phyloP scores from a whole-genome alignment of 2,797 vertebrate genomes.

The Rhinatrema bivittatum region DNA sequence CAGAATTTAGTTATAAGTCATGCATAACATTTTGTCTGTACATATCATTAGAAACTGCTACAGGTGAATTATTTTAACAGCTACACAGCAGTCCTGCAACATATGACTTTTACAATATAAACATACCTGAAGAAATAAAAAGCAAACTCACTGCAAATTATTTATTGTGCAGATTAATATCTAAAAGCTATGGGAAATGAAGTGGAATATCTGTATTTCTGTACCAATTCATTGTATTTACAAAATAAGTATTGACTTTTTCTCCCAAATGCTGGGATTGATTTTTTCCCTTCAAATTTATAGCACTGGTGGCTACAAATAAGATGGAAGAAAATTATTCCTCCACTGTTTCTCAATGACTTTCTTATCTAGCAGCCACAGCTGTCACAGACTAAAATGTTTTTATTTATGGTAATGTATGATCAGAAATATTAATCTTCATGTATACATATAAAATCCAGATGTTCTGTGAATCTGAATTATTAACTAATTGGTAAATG shows the following conservation, averaged over 20 bases:
- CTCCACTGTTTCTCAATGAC: constrained; percentile 34
- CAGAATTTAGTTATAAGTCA: neutral
- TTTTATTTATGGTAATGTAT: constrained; percentile 36
- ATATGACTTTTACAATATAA: constrained; percentile 21
- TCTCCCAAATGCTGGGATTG: constrained; percentile 14
- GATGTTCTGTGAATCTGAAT: constrained; percentile 26
- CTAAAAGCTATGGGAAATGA: constrained; percentile 28
- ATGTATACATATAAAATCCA: constrained; percentile 19
- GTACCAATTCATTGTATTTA: constrained; percentile 22
- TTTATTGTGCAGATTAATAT: constrained; percentile 24
- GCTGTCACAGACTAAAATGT: constrained; percentile 37
- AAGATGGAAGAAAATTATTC: constrained; percentile 46
- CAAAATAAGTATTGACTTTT: constrained; percentile 34
- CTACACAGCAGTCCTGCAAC: constrained; percentile 9
- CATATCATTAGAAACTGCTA: constrained; percentile 4
- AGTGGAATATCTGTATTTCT: constrained; percentile 20
- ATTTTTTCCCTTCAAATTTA: constrained; percentile 25
- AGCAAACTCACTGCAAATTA: constrained; percentile 13
- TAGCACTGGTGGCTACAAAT: constrained; percentile 36
- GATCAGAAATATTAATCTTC: constrained; percentile 27
- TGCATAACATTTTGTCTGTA: constrained; percentile 11
- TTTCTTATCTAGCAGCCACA: constrained; percentile 49
- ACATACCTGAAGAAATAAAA: constrained; percentile 10
- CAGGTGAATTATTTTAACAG: constrained; percentile 13
- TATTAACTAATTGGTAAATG: neutral